Evolutionary conservation across 2,888 invertebrate species (phyloP), one percentile per base, ranked within the genome.

Genomic region (Eupithecia vulgata): DNA sequence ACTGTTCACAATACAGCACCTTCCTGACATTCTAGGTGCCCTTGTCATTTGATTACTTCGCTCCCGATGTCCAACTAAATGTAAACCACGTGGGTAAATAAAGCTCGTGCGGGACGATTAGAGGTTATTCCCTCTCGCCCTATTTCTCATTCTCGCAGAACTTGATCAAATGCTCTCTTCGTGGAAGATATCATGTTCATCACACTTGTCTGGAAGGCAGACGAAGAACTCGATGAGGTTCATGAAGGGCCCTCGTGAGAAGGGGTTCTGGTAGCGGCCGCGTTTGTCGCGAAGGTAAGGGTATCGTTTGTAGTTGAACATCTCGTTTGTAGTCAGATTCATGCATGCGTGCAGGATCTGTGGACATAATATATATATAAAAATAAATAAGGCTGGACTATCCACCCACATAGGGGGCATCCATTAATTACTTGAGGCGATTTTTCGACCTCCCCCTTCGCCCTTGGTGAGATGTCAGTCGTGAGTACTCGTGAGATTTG

Each of bases 291-390:
- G 95, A 77, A 99, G 90, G 88, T 99, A 98, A 0, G 98, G 97
- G 89, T 98, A 98, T 69, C 98, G 95, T 87, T 98, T 98, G 89
- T 97, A 97, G 92, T 98, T 98, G 88, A 98, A 97, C 97, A 98
- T 98, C 92, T 99, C 98, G 89, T 98, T 99, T 65, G 98, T 98
- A 10, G 99, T 98, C 75, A 98, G 92, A 93, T 99, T 99, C 97
- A 98, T 97, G 86, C 98, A 97, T 15, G 98, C 98, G 88, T 98
- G 98, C 34, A 98, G 94, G 68, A 98, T 96, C 98, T 98, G 94
- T 30, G 94, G 15, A 5, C 5, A 35, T 17, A 15, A 30, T 35
- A 61, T 13, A 30, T 3, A 30, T 30, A n/a, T n/a, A n/a, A n/a
- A 30, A 30, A 30, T 30, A 30, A 30, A 30, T 30, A 3, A 30